Base-by-base conservation (phyloP, 1,140 invertebrate genomes). In the Brachystomella parvula region DNA sequence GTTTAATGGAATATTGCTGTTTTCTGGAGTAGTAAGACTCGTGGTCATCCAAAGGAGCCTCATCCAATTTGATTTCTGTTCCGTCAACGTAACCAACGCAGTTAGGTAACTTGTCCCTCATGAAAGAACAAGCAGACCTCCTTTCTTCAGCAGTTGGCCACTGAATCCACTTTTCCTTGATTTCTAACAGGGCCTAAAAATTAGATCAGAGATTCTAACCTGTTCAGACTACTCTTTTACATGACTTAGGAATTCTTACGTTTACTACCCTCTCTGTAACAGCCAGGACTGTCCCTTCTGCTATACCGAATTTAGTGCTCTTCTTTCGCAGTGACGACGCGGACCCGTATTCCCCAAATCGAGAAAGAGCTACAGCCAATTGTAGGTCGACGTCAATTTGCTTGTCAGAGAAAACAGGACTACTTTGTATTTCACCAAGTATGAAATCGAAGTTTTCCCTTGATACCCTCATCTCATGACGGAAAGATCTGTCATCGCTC, bases 1-100 rank as follows among this genome's bases (percentile, higher is more conserved):
- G 3, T 35, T 65, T 47, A 12, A 68, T 61, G 0, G 67, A 12
- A 62, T 65, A 66, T 19, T 47, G 21, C 30, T 69, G 47, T 35
- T 69, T 69, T 49, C 67, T 66, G 1, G 0, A 56, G 24, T 31
- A 66, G 29, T 69, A 69, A 39, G 58, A 56, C 17, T 61, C 61
- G 21, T 53, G 67, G n/a, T 69, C 67, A 0, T 61, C 24, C 0
- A 24, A 21, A 1, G 67, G 67, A 9, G 63, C 31, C 31, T 68
- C 62, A 30, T 64, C n/a, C 12, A 69, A 26, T 24, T 49, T 32
- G 9, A 69, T 47, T 12, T 35, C 3, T 1, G 53, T 31, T n/a
- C 67, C 67, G 39, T 69, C 67, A n/a, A 69, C 26, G 44, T 31
- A 69, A 2, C 67, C 67, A 9, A 68, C 33, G 60, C 66, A 68